Conservation (phyloP, 1,140 invertebrate species). For the Parapsyche elsis region DNA sequence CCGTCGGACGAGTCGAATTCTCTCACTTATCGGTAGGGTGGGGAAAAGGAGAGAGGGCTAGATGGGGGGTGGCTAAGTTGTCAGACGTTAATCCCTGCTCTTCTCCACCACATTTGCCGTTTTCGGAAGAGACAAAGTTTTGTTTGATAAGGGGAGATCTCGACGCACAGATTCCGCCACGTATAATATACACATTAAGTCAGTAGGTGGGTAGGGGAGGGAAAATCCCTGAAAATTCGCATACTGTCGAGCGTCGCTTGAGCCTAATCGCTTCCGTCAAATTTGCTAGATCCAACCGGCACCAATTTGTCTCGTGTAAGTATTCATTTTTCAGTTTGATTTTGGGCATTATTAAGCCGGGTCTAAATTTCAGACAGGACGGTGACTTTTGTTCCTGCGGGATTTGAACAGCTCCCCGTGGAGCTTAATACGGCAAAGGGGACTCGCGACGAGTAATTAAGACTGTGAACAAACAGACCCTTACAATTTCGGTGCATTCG, state of each 20-base stretch:
- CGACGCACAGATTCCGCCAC: neutral
- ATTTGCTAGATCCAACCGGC: neutral
- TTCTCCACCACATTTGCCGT: neutral
- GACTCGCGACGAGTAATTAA: constrained; percentile 43
- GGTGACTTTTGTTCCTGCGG: neutral
- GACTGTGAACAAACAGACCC: constrained; percentile 11
- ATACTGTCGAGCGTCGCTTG: neutral
- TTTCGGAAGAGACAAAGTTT: neutral
- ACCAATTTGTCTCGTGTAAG: neutral
- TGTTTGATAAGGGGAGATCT: constrained; percentile 6
- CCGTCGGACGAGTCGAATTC: too few species aligned
- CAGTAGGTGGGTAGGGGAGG: neutral
- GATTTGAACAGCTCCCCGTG: constrained; percentile 21
- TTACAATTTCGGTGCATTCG: neutral
- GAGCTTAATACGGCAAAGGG: constrained; percentile 32
- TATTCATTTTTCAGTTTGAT: too few species aligned
- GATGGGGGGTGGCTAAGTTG: neutral
- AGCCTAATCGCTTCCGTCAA: neutral
- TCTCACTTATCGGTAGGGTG: too few species aligned
- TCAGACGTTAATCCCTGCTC: neutral
- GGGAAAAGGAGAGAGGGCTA: too few species aligned
- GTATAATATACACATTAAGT: neutral
- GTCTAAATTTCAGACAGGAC: too few species aligned
- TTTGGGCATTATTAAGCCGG: too few species aligned
- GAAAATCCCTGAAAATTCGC: neutral